Conservation (phyloP, 37 sponge, comb jelly and placozoan species). For the Chondrilla cf. caribensis region DNA sequence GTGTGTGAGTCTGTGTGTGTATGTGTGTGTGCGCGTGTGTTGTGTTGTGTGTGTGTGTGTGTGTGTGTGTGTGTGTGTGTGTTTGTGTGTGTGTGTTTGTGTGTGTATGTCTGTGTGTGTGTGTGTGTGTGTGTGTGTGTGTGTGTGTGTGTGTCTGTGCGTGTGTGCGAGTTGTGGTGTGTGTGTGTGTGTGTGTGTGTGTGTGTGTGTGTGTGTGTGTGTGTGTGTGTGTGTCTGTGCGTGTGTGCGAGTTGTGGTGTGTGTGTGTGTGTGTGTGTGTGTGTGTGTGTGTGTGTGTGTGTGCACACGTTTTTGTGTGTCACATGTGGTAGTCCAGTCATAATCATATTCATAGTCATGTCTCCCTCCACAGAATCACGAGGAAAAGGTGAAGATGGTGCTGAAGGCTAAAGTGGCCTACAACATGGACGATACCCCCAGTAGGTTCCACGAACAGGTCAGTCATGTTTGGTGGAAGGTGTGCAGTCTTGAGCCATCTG, state of each 20-base stretch:
- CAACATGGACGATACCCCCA: too few species aligned
- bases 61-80: constrained; percentile 36
- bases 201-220: constrained; percentile 26
- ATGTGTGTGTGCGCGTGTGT: constrained; percentile 35
- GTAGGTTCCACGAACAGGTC: too few species aligned
- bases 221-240: constrained; percentile 23
- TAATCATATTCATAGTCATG: too few species aligned
- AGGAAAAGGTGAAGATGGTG: too few species aligned
- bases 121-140: constrained; percentile 42
- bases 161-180: background rate
- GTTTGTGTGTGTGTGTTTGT: constrained; percentile 37
- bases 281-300: background rate
- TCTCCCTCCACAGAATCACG: too few species aligned
- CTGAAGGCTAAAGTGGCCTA: too few species aligned
- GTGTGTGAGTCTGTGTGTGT: constrained; percentile 52
- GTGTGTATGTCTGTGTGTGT: background rate
- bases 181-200: constrained; percentile 7
- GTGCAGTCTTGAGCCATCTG: too few species aligned
- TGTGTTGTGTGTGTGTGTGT: constrained; percentile 13
- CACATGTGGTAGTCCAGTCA: too few species aligned
- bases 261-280: too few species aligned
- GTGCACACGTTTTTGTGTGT: too few species aligned
- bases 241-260: background rate
- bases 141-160: constrained; percentile 36
- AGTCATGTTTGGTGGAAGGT: too few species aligned